These are phyloP conservation scores for Psettodes erumei DNA, from an alignment of 2,113 vertebrate genomes.

Conservation along the genomic window DNA sequence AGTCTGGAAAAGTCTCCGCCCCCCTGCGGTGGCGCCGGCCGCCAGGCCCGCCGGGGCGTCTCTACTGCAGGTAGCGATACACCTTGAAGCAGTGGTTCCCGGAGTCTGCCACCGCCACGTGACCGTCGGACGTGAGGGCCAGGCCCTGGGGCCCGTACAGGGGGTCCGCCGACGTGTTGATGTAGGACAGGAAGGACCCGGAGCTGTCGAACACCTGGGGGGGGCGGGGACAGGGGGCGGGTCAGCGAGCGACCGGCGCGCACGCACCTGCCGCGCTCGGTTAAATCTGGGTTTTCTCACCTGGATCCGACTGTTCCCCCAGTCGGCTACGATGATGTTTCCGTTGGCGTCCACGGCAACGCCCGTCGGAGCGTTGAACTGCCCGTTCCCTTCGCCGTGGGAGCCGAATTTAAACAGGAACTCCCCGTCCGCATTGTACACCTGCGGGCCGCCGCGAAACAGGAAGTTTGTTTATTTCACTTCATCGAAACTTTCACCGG, in stretches of 20 bases:
- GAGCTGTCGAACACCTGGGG: conserved; percentile 94
- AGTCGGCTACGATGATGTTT: conserved; percentile 97
- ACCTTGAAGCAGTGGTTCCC: conserved; percentile 99
- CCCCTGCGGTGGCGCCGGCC: conserved; percentile 34
- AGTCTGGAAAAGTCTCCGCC: conserved; percentile 69
- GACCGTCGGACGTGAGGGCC: conserved; percentile 95
- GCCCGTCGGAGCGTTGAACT: conserved; percentile 96
- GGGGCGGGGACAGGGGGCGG: neutral
- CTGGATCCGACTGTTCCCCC: conserved; percentile 99
- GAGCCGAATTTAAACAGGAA: conserved; percentile 99
- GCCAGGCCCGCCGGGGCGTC: conserved; percentile 16
- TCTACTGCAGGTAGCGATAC: conserved; percentile 96
- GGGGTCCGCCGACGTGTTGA: conserved; percentile 95
- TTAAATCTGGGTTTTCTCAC: conserved; percentile 77
- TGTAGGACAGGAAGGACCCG: conserved; percentile 97
- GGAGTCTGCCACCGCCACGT: conserved; percentile 95
- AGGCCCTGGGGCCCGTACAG: conserved; percentile 95
- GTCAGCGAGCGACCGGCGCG: neutral
- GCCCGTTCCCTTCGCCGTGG: conserved; percentile 95
- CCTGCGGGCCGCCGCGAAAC: no score
- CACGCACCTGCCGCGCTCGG: no score
- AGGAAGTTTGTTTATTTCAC: no score
- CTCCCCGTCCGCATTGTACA: conserved; percentile 95
- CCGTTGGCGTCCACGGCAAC: conserved; percentile 94
- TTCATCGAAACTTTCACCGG: no score